Conservation (phyloP, 2,113 vertebrate species). For the Labeo catla region DNA sequence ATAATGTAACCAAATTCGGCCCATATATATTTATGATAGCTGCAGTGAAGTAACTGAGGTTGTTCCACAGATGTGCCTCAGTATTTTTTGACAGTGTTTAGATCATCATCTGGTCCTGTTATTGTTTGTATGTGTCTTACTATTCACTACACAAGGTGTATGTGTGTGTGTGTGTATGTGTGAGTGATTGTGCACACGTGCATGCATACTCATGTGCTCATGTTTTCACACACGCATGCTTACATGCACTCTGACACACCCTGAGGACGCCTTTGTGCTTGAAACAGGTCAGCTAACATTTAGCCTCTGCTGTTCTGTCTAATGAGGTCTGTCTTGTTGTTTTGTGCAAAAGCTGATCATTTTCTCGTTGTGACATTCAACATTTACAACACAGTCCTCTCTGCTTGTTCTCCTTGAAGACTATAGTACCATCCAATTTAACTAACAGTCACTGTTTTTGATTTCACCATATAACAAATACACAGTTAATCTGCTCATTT, state of each 20-base stretch:
- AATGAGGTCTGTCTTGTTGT: constrained; percentile 48
- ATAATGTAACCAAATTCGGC: neutral
- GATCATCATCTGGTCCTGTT: neutral
- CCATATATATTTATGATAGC: neutral
- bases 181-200: constrained; percentile 23
- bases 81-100: constrained; percentile 1
- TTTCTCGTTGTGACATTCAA: constrained; percentile 24
- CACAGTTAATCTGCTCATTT: neutral
- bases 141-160: constrained; percentile 37
- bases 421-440: neutral
- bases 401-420: constrained; percentile 34
- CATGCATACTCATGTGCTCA: constrained; percentile 18
- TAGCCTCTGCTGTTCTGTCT: constrained; percentile 54
- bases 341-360: constrained; percentile 26
- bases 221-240: constrained; percentile 33
- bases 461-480: neutral
- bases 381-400: neutral
- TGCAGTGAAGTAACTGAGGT: neutral
- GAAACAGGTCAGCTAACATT: constrained; percentile 67
- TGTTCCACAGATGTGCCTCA: neutral
- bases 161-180: neutral
- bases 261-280: constrained; percentile 53
- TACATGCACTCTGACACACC: constrained; percentile 46
- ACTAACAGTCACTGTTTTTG: constrained; percentile 25
- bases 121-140: constrained; percentile 32